Evolutionary conservation across 1,140 invertebrate species (phyloP).

Genomic region (Lucilia cuprina): DNA sequence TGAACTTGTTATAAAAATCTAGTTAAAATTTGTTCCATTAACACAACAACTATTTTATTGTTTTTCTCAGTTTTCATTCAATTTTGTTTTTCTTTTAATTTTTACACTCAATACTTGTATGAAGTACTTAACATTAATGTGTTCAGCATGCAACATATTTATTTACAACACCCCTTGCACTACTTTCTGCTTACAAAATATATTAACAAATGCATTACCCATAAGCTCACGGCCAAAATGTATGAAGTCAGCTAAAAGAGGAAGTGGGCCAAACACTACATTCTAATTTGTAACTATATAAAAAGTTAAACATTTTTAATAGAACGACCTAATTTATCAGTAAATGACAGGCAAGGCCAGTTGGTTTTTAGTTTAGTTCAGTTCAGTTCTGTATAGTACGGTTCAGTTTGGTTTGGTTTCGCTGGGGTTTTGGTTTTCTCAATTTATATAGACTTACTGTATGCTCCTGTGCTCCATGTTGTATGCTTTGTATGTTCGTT

Average conservation of each 20-base stretch:
- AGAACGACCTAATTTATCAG: constrained; percentile 1
- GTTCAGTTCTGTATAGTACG: background rate
- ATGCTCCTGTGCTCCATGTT: too few species aligned
- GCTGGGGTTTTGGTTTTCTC: background rate
- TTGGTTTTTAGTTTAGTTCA: background rate
- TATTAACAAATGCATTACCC: background rate
- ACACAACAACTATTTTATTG: too few species aligned
- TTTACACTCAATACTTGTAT: background rate
- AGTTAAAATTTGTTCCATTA: background rate
- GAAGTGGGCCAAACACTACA: background rate
- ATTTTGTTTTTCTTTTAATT: background rate
- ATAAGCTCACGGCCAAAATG: too few species aligned
- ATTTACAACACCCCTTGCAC: background rate
- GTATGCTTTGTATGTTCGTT: background rate
- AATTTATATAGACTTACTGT: background rate
- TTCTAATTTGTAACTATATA: background rate
- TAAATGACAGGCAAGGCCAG: background rate
- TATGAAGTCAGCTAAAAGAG: too few species aligned
- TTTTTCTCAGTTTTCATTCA: background rate
- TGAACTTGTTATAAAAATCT: background rate
- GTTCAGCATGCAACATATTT: background rate
- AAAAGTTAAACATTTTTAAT: background rate
- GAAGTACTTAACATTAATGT: background rate
- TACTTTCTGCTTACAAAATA: background rate
- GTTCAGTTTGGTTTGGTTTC: background rate